Base-by-base conservation (phyloP, 1,140 invertebrate species). In the Homarus americanus region DNA sequence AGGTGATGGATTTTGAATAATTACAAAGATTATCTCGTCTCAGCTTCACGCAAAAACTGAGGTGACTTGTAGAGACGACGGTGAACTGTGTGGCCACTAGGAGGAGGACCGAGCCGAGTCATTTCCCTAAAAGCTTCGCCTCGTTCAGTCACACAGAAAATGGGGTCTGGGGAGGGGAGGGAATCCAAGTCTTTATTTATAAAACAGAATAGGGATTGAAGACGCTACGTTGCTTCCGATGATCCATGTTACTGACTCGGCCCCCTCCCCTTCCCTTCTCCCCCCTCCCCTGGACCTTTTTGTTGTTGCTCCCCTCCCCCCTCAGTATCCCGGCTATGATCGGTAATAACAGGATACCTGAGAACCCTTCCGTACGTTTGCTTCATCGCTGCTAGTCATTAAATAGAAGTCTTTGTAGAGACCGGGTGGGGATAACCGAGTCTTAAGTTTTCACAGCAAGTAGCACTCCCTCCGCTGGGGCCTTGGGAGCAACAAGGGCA, bases 291-390 rank as follows among this genome's bases (percentile, higher is more conserved):
- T n/a, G n/a, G n/a, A n/a, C n/a, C n/a, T 10, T 49, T 15, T 49
- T 7, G 15, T 49, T 10, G 15, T 49, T 49, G 44, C 44, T 69
- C 36, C 44, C 40, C 38, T 7, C 44, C 1, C 44, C 1, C 53
- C 36, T 49, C 38, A 32, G 7, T 75, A 44, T 58, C 49, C 53
- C 36, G 32, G 38, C 86, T 5, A 49, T 76, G 76, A 88, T 88
- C 76, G 86, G 58, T 88, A 88, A 88, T 88, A 73, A 88, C 78
- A 88, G 86, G 76, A 49, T 82, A 32, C 63, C 76, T 72, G 12
- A 2, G 38, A 5, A 32, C n/a, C 85, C 85, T 63, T 38, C 28
- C 53, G 32, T 40, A 28, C 2, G 72, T 1, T 20, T 53, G 85
- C 34, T 78, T 38, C 73, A 78, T 76, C 85, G 58, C 78, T 38